Conservation (phyloP, 2,797 vertebrate genomes). For the Urosaurus nigricauda region DNA sequence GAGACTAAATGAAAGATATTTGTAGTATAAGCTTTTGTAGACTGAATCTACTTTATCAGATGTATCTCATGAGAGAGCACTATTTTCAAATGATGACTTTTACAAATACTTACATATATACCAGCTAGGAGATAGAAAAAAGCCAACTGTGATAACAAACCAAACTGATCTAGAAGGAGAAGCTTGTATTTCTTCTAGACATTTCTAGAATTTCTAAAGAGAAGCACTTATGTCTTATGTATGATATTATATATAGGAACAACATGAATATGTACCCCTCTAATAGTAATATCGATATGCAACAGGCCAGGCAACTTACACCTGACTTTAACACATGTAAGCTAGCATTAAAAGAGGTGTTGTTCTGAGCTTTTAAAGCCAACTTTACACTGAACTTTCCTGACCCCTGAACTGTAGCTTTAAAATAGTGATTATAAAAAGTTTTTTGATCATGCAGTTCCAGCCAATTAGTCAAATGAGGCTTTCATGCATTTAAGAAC, state of each 20-base stretch:
- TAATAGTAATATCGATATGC: not conserved
- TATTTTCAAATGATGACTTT: not conserved
- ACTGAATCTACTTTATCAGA: no score
- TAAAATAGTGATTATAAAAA: conserved; percentile 15
- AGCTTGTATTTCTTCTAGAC: not conserved
- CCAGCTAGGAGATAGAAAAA: not conserved
- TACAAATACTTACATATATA: not conserved
- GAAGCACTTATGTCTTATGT: not conserved
- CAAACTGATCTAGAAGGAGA: not conserved
- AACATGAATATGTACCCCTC: not conserved
- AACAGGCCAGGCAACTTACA: not conserved
- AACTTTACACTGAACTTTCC: not conserved
- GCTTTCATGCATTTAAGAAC: not conserved
- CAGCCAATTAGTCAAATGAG: not conserved
- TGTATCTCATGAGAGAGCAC: no score
- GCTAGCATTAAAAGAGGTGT: not conserved
- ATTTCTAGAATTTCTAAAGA: not conserved
- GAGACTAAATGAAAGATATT: no score
- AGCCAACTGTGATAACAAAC: not conserved
- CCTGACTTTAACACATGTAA: not conserved
- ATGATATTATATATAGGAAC: not conserved
- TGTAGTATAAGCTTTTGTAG: no score
- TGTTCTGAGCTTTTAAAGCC: not conserved
- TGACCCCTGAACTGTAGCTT: conserved; percentile 12
- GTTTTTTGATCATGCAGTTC: not conserved